Evolutionary conservation across 2,797 vertebrate genomes (phyloP).

Genomic region (Sternotherus odoratus): DNA sequence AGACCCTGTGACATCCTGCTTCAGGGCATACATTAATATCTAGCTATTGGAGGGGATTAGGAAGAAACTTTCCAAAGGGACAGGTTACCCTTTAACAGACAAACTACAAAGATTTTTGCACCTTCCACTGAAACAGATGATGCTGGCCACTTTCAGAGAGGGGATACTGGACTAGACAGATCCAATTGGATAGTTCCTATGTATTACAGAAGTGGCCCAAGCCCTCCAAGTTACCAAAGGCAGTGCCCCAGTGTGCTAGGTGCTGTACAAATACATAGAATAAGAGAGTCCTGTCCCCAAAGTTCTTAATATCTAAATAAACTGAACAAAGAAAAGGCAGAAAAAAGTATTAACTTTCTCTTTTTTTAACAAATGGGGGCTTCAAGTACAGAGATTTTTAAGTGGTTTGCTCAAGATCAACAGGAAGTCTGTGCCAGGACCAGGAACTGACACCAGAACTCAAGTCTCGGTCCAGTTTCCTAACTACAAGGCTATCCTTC

Average conservation of each 20-base stretch:
- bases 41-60: not conserved
- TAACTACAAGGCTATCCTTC: not conserved
- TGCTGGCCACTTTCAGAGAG: fast-evolving
- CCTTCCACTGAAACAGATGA: not conserved
- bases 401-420: not conserved
- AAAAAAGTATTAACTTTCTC: not conserved
- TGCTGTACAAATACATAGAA: not conserved
- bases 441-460: not conserved
- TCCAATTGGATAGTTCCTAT: not conserved
- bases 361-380: not conserved
- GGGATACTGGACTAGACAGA: not conserved
- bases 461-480: not conserved
- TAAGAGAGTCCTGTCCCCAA: not conserved
- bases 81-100: not conserved
- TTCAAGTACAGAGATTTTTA: not conserved
- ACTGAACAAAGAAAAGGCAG: not conserved
- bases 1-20: too few species aligned
- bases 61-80: not conserved
- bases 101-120: not conserved
- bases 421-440: not conserved
- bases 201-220: not conserved
- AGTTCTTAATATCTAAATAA: not conserved
- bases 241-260: not conserved
- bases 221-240: not conserved
- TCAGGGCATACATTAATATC: too few species aligned